Evolutionary conservation across 2,888 invertebrate species (phyloP).

Genomic region (Portevinia maculata): DNA sequence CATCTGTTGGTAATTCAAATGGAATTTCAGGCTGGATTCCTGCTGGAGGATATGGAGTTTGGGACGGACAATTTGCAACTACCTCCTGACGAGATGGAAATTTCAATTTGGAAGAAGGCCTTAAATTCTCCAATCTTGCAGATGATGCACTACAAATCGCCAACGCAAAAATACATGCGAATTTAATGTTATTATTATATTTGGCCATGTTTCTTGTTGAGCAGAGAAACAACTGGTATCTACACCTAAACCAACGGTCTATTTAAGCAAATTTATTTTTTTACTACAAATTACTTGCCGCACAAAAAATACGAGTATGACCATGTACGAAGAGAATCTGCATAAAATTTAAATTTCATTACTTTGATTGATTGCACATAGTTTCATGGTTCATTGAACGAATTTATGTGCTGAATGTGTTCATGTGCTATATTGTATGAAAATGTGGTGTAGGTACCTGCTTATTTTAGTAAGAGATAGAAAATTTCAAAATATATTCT

Average conservation of each 20-base stretch:
- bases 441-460: too few relatives aligned
- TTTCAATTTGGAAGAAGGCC: constrained; percentile 21
- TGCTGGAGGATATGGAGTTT: constrained; percentile 79
- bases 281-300: background rate
- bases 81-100: constrained; percentile 46
- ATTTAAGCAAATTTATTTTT: constrained; percentile 52
- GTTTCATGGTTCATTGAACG: constrained; percentile 28
- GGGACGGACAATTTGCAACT: constrained; percentile 19
- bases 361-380: constrained; percentile 43
- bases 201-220: constrained; percentile 29
- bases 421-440: too few relatives aligned
- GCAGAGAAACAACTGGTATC: constrained; percentile 36
- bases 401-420: background rate
- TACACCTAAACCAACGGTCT: background rate
- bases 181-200: background rate
- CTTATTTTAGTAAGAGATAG: too few relatives aligned
- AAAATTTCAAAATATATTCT: too few relatives aligned
- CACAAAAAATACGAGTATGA: constrained; percentile 26
- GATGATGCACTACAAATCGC: constrained; percentile 42
- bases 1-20: constrained; percentile 78
- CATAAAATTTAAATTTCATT: constrained; percentile 50
- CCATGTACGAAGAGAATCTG: constrained; percentile 20
- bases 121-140: constrained; percentile 36
- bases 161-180: constrained; percentile 14
- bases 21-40: constrained; percentile 78